Evolutionary conservation across 2,888 invertebrate species (phyloP).

Genomic region (Macrophya annulata): DNA sequence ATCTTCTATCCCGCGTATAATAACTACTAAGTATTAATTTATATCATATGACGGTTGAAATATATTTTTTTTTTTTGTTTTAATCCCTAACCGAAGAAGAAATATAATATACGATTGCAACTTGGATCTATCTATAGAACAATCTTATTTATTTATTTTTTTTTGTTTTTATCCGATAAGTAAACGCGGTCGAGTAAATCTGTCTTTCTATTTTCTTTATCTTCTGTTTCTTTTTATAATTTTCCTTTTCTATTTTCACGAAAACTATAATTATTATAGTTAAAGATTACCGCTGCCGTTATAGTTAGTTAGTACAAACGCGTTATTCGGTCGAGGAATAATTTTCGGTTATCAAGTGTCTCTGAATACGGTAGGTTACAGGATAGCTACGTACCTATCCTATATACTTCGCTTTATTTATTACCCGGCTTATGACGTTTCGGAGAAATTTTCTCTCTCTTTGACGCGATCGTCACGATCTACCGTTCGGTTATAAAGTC

Average conservation of each 20-base stretch:
- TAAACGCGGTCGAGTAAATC: not conserved
- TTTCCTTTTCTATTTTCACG: conserved; percentile 24
- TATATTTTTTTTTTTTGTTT: too few relatives aligned
- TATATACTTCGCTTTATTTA: not conserved
- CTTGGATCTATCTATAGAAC: not conserved
- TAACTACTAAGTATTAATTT: too few relatives aligned
- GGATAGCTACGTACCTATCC: not conserved
- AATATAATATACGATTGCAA: too few relatives aligned
- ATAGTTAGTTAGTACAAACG: not conserved
- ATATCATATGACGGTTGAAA: too few relatives aligned
- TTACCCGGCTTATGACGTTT: conserved; percentile 21
- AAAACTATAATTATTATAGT: conserved; percentile 38
- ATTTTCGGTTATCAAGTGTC: conserved; percentile 10
- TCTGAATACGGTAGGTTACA: not conserved
- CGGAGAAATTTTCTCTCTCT: not conserved
- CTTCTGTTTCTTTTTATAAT: too few relatives aligned
- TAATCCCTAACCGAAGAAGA: not conserved
- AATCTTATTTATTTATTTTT: not conserved
- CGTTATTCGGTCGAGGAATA: not conserved
- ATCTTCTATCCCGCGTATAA: too few relatives aligned
- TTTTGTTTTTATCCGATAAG: not conserved
- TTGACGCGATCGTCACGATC: conserved; percentile 67
- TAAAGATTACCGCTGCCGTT: not conserved
- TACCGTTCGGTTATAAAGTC: conserved; percentile 58
- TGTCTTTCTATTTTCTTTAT: conserved; percentile 29